phyloP scores from a whole-genome alignment of 2,888 invertebrate genomes.

The Achlya flavicornis region DNA sequence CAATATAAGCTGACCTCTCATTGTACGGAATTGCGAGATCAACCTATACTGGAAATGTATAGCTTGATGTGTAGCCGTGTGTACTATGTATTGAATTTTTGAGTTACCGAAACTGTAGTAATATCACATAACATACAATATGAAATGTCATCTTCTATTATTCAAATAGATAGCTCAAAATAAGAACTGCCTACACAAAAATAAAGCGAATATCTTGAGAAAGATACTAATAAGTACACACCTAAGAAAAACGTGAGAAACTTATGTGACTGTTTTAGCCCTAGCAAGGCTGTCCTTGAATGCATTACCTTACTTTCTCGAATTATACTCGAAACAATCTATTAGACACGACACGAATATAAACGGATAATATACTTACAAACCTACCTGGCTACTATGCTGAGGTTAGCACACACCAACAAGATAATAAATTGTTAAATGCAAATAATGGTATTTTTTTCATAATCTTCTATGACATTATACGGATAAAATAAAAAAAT shows the following conservation, averaged over 20 bases:
- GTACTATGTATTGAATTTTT: no score
- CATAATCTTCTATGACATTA: neutral
- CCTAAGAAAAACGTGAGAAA: no score
- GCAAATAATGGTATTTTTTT: neutral
- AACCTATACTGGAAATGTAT: no score
- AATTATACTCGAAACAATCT: neutral
- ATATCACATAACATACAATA: no score
- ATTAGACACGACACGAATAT: neutral
- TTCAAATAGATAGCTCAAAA: neutral
- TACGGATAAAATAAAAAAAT: neutral
- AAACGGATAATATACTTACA: no score
- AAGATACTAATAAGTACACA: neutral
- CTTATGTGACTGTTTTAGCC: neutral
- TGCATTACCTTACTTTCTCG: neutral
- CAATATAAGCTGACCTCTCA: no score
- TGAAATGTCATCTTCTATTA: no score
- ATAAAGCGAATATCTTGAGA: neutral
- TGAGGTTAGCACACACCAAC: neutral
- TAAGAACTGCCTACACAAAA: neutral
- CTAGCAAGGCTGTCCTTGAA: neutral
- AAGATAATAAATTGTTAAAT: neutral
- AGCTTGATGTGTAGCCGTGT: no score
- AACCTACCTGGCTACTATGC: no score
- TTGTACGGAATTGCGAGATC: no score
- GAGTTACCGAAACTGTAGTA: no score